phyloP scores from a whole-genome alignment of 2,113 vertebrate species.

The Crotalus horridus region DNA sequence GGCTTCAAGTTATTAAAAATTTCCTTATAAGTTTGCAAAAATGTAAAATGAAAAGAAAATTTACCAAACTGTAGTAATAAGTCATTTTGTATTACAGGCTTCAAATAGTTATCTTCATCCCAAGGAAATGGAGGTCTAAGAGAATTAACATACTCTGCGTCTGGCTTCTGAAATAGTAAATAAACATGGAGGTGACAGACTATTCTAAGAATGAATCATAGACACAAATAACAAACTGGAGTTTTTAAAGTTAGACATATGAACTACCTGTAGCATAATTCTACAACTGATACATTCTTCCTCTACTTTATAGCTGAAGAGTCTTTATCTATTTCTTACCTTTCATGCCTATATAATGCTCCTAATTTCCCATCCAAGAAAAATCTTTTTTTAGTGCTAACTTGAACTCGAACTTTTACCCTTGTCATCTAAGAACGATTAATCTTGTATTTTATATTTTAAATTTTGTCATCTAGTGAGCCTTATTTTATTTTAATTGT shows the following conservation, averaged over 20 bases:
- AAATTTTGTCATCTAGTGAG: background rate
- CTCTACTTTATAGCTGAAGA: background rate
- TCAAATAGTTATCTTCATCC: conserved; percentile 87
- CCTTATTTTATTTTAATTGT: background rate
- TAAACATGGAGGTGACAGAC: background rate
- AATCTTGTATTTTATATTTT: background rate
- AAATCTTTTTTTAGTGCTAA: background rate
- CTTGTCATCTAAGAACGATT: background rate
- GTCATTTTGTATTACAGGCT: conserved; percentile 85
- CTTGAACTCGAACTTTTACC: background rate
- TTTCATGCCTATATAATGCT: background rate
- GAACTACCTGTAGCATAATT: background rate
- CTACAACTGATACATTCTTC: background rate
- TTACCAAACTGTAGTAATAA: conserved; percentile 90
- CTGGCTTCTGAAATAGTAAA: conserved; percentile 76
- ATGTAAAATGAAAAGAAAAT: background rate
- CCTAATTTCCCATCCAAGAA: background rate
- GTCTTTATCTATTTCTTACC: background rate
- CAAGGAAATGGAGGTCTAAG: conserved; percentile 76
- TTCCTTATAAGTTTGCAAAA: background rate
- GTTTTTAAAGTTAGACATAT: background rate
- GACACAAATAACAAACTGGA: background rate
- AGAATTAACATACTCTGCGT: conserved; percentile 68
- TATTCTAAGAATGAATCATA: background rate
- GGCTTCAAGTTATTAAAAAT: background rate